phyloP scores from a whole-genome alignment of 2,797 vertebrate species.

The Pipistrellus kuhlii region DNA sequence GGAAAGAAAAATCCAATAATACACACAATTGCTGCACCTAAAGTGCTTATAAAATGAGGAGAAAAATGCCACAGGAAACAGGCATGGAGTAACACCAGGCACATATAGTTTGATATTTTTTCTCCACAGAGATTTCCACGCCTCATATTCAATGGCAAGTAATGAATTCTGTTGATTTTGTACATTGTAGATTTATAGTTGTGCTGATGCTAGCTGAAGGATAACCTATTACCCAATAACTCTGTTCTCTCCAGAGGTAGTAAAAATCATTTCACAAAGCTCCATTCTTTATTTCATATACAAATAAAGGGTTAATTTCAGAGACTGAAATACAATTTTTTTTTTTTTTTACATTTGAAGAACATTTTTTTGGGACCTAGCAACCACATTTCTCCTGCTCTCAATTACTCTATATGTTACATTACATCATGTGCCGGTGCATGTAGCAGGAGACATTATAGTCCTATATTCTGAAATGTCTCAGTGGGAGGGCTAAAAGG shows the following conservation, averaged over 20 bases:
- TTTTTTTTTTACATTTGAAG: neutral
- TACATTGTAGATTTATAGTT: constrained; percentile 23
- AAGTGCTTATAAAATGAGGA: neutral
- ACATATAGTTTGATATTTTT: neutral
- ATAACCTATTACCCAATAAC: constrained; percentile 25
- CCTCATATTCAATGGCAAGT: constrained; percentile 25
- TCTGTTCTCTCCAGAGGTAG: neutral
- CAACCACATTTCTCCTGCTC: constrained; percentile 3
- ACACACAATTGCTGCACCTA: neutral
- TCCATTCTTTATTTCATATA: constrained; percentile 7
- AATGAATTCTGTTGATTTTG: constrained; percentile 56
- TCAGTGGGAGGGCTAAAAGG: neutral
- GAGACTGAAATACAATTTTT: neutral
- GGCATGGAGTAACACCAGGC: neutral
- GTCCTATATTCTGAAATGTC: constrained; percentile 32
- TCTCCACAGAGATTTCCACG: constrained; percentile 29
- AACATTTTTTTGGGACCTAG: constrained; percentile 26
- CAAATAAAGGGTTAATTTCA: constrained; percentile 26
- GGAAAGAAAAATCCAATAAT: neutral
- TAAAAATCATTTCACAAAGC: constrained; percentile 26
- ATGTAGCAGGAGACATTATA: neutral
- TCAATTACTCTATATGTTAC: neutral
- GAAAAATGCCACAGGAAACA: neutral
- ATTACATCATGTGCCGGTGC: neutral
- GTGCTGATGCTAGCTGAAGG: neutral